These are phyloP conservation scores for Prionchulus punctatus DNA, from an alignment of 2,888 invertebrate genomes.

Conservation along the genomic window DNA sequence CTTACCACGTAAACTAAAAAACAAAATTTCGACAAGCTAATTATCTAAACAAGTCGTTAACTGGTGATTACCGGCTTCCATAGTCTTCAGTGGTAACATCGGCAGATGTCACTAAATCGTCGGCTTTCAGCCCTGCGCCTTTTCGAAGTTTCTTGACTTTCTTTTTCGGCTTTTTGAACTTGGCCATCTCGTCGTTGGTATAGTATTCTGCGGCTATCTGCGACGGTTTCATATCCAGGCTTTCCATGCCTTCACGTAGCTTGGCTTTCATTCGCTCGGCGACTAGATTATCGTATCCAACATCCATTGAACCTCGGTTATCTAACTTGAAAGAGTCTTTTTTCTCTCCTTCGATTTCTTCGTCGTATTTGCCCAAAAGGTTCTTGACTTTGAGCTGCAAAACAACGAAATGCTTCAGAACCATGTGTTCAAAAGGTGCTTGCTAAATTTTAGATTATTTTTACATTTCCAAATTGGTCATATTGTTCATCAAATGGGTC, in stretches of 20 bases:
- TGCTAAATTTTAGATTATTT: background rate
- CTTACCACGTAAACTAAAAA: background rate
- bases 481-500: conserved; percentile 53
- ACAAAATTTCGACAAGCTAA: too few relatives aligned
- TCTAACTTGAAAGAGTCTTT: conserved; percentile 59
- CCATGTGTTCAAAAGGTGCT: background rate
- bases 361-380: conserved; percentile 79
- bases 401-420: background rate
- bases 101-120: conserved; percentile 19
- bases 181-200: conserved; percentile 57
- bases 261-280: conserved; percentile 4
- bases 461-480: conserved; percentile 42
- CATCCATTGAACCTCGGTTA: conserved; percentile 25
- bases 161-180: conserved; percentile 29
- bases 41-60: too few relatives aligned
- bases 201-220: conserved; percentile 71
- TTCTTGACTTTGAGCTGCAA: background rate
- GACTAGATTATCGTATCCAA: conserved; percentile 4
- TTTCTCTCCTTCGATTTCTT: conserved; percentile 62
- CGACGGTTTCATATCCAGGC: conserved; percentile 50
- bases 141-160: conserved; percentile 21
- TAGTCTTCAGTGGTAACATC: conserved; percentile 9
- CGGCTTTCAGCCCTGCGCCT: conserved; percentile 21
- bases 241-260: conserved; percentile 41
- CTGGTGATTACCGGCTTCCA: conserved; percentile 10